Evolutionary conservation across 2,888 invertebrate genomes (phyloP).

Genomic region (Nymphalis c-album): DNA sequence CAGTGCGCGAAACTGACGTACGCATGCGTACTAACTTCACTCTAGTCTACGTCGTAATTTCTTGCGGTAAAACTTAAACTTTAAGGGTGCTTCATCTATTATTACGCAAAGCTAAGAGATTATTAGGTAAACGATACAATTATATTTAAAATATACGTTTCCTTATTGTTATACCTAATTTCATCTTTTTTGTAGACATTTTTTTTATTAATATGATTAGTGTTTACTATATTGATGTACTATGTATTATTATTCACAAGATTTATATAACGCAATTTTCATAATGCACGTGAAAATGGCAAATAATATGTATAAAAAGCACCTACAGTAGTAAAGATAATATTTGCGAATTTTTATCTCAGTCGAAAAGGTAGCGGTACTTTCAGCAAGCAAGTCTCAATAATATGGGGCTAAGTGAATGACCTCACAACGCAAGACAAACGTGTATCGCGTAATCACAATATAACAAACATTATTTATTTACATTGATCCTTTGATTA

Average conservation of each 20-base stretch:
- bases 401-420: constrained; percentile 63
- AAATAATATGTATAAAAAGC: not conserved
- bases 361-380: constrained; percentile 68
- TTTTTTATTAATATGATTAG: no score
- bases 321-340: constrained; percentile 3
- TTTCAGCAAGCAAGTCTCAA: constrained; percentile 68
- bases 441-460: constrained; percentile 23
- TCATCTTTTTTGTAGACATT: not conserved
- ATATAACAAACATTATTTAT: not conserved
- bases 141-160: not conserved
- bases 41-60: constrained; percentile 46
- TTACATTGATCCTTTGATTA: no score
- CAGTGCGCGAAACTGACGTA: constrained; percentile 78
- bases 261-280: no score
- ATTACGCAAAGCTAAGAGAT: not conserved
- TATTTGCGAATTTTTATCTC: constrained; percentile 38
- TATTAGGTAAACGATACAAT: not conserved
- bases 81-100: constrained; percentile 8
- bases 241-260: no score
- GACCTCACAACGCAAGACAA: constrained; percentile 50
- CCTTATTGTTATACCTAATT: not conserved
- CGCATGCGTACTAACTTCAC: constrained; percentile 75
- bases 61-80: constrained; percentile 17
- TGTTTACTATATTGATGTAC: no score
- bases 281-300: no score